Evolutionary conservation across 2,797 vertebrate genomes (phyloP), one percentile per base, ranked within the genome.

Genomic region (Urocyon cinereoargenteus): DNA sequence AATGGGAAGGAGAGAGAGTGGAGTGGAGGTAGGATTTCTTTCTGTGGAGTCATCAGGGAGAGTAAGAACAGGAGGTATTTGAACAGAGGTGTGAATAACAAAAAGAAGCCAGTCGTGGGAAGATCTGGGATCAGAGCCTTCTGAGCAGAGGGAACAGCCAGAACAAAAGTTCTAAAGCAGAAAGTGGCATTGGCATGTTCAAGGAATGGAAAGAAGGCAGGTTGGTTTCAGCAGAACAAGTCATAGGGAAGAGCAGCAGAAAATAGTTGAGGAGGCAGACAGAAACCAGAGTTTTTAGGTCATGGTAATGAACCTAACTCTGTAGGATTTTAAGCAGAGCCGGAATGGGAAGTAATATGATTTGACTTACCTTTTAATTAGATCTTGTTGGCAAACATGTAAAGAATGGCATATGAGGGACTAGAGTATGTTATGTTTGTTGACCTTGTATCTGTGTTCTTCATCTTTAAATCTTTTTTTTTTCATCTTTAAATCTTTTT

Each of bases 401-500:
- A 55, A 36, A 70, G 82, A 94, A 87, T 81, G 31, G 3, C 62
- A n/a, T 90, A 36, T 78, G 51, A 85, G 13, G 7, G 12, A 77
- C 78, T 59, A 26, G 78, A 81, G 1, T 77, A 45, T 93, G 49
- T 62, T 36, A 34, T 81, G 57, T 85, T 92, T 22, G 11, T 89
- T 95, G 89, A 88, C 28, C n/a, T 91, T 79, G 7, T 34, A 4
- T 87, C 24, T 82, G n/a, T 95, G 93, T 91, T 86, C 55, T 21
- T 72, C 45, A 81, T 53, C n/a, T 93, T 96, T 93, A 90, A 94
- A 78, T 72, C 94, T 79, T 24, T 81, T 90, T 68, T n/a, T n/a
- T n/a, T 21, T 72, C 45, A 81, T 53, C n/a, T 93, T 96, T 93
- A 90, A 94, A 78, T 72, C 94, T 79, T 24, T 81, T 90, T 68